phyloP scores from a whole-genome alignment of 2,888 invertebrate species.

The Drosophila buzzatii region DNA sequence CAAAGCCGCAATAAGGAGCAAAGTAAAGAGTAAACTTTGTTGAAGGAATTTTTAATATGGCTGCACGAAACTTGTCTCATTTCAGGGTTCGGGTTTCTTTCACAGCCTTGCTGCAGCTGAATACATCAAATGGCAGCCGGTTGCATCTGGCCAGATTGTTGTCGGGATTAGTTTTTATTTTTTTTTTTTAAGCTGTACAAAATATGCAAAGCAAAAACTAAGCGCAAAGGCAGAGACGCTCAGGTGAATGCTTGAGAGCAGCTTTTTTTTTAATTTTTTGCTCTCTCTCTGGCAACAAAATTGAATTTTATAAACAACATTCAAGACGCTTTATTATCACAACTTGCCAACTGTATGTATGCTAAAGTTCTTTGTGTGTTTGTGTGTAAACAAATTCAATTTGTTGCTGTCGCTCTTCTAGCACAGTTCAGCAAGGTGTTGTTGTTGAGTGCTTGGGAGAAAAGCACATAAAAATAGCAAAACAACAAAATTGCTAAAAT shows the following conservation, averaged over 20 bases:
- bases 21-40: conserved; percentile 46
- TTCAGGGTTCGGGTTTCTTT: conserved; percentile 1
- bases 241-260: not conserved
- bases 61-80: conserved; percentile 30
- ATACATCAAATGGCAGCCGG: conserved; percentile 11
- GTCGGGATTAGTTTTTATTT: conserved; percentile 29
- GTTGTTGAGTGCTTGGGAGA: conserved; percentile 33
- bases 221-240: conserved; percentile 7
- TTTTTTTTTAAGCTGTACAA: conserved; percentile 23
- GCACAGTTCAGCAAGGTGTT: conserved; percentile 16
- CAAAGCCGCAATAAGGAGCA: conserved; percentile 30
- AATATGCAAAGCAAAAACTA: conserved; percentile 29
- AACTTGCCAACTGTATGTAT: conserved; percentile 37
- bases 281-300: conserved; percentile 10
- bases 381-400: conserved; percentile 66
- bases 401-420: conserved; percentile 61
- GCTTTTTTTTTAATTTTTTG: not conserved
- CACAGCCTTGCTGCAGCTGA: not conserved
- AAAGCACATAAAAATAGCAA: not conserved
- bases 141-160: conserved; percentile 45
- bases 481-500: conserved; percentile 1
- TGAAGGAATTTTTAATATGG: conserved; percentile 53
- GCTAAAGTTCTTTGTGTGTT: conserved; percentile 33
- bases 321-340: conserved; percentile 18
- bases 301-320: conserved; percentile 40